Evolutionary conservation across 2,888 invertebrate genomes (phyloP), one percentile per base, ranked within the genome.

Genomic region (Callyntrura guangdongensis): DNA sequence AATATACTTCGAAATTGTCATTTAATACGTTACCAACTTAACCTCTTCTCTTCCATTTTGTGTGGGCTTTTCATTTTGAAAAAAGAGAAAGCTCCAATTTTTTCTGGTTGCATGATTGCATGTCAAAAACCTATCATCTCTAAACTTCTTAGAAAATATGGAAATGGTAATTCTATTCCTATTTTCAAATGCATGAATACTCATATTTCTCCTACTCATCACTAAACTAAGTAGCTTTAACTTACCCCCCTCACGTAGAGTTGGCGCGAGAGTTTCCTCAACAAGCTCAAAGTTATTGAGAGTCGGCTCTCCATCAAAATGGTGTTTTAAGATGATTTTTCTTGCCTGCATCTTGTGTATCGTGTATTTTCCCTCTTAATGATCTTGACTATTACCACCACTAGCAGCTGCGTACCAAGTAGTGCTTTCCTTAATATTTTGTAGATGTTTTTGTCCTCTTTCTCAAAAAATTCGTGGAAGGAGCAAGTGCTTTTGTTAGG

Each of bases 261-360:
- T 95, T 14, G 93, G 92, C 0, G 96, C 96, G 81, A 97, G 94
- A 88, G 96, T 96, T 95, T 97, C 97, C 94, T 97, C 97, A 1
- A 96, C 96, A 45, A 97, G 94, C 94, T 96, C 95, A 91, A 97
- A 96, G 95, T 97, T 97, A 8, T 95, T 95, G 90, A 95, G 95
- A 94, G 96, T 96, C 4, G 97, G 97, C 94, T 96, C 96, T 0
- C 97, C 97, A 93, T 96, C 95, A 94, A 97, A 97, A 94, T 96
- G 95, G 94, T 96, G 96, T 0, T 95, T 96, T 14, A 97, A 95
- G 20, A 97, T 95, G 95, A 96, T 97, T 94, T 96, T 97, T 94
- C 96, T 96, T 1, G 96, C 96, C 53, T 91, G 90, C 93, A 93
- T 93, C 17, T 74, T 74, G 8, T 53, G 53, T 53, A 14, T 17